Evolutionary conservation across 2,797 vertebrate species (phyloP), one percentile per base, ranked within the genome.

Genomic region (Halcyon chelicuti): DNA sequence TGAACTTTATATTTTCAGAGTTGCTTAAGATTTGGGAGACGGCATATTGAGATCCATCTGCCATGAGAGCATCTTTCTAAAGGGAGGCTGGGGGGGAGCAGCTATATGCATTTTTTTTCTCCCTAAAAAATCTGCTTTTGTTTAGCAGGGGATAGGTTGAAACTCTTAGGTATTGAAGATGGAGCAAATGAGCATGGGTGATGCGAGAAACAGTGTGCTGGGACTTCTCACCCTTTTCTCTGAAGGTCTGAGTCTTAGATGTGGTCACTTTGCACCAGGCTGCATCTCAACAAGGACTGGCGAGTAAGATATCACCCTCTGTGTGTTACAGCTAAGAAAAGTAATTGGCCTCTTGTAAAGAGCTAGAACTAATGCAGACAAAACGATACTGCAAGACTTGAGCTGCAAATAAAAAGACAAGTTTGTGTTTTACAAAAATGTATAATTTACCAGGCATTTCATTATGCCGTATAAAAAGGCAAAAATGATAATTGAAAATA

Each of bases 1-100:
- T 58, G 88, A 97, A 97, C 95, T 97, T 97, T 76, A 28, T 70
- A 92, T 94, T 97, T 97, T 96, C 90, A 96, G 96, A 96, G 96
- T 96, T 97, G 70, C 90, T 95, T 83, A 91, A 97, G 97, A 95
- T 98, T 96, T 97, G 96, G 96, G 94, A 66, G 94, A 96, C 92
- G 21, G 87, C 96, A 96, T 96, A 97, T 96, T 98, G 97, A 97
- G 95, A 97, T 97, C 96, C 96, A 97, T 98, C 97, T 98, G 97
- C 94, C 40, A 83, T 70, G 80, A 96, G 94, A 96, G 93, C 74
- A 39, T 90, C 86, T 97, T 97, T 97, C 95, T 94, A 74, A 87
- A 86, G 70, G 79, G 81, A 87, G 68, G 85, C 79, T 82, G 73
- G 39, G 51, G 51, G 52, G 78, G 94, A 96, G 91, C 84, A 96